A percentile compares a stretch with the other conserved stretches of the same genome.
Conservation (phyloP, 2,797 vertebrate species). For the Sebastes variabilis region DNA sequence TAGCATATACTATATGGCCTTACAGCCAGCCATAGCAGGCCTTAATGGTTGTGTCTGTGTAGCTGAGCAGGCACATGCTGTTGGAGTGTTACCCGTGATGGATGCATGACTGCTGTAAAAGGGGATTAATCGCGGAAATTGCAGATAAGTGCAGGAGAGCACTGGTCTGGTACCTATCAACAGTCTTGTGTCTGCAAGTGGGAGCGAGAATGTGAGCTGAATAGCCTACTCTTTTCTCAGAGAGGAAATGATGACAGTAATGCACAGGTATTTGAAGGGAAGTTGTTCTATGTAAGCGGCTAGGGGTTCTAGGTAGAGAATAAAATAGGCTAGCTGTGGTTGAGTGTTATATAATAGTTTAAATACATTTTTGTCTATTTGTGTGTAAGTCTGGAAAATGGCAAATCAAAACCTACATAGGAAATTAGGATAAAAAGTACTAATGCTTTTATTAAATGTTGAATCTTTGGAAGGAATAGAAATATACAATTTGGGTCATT, state of each 20-base stretch:
- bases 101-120: conserved; percentile 72
- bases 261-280: conserved; percentile 59
- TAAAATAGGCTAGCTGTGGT: conserved; percentile 9
- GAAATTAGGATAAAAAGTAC: background rate
- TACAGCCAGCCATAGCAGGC: conserved; percentile 17
- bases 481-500: background rate
- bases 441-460: background rate
- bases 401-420: background rate
- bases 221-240: conserved; percentile 55
- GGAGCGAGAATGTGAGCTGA: conserved; percentile 53
- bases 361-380: background rate
- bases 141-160: conserved; percentile 73
- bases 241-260: conserved; percentile 67
- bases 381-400: background rate
- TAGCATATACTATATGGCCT: background rate
- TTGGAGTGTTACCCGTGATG: conserved; percentile 55
- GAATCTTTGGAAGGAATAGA: background rate
- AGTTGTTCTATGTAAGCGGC: conserved; percentile 48
- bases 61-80: conserved; percentile 56
- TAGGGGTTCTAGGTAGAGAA: conserved; percentile 37
- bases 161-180: conserved; percentile 70
- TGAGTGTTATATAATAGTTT: conserved; percentile 3
- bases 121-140: conserved; percentile 76
- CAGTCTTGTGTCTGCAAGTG: conserved; percentile 61
- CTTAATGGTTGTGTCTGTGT: conserved; percentile 52